Base-by-base conservation (phyloP, 2,797 vertebrate species). In the Acomys russatus region DNA sequence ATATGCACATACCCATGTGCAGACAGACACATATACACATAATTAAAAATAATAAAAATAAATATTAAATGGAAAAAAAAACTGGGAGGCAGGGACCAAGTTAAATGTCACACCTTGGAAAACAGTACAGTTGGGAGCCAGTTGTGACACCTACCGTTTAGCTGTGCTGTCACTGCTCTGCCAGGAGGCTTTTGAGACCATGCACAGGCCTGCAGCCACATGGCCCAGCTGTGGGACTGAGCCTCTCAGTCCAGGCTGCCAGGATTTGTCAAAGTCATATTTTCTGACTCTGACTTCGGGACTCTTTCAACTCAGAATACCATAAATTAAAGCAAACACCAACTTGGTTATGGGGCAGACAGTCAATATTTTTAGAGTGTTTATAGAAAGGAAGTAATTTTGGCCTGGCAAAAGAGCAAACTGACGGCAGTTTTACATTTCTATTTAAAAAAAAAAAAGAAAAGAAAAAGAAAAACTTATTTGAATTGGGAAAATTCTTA, bases 321-420 rank as follows among this genome's bases (percentile, higher is more conserved):
- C 97, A 95, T 97, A 97, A 97, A 97, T 97, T 97, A 97, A 98
- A 97, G 94, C 96, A 97, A 98, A 97, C 94, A 97, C 86, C 94
- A 95, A 96, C 97, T 97, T 97, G 97, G 97, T 98, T 97, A 97
- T 98, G 96, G 96, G 94, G 96, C 95, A 97, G 96, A 97, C 95
- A 97, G 97, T 97, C 97, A 97, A 97, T 98, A 97, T 98, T 98
- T 98, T 98, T 98, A 97, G 97, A 97, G 97, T 97, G 97, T 98
- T 98, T 98, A 97, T 97, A 95, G 97, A 98, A 97, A 97, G 97
- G 97, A 98, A 97, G 97, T 97, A 95, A 97, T 97, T 98, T 97
- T 97, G 97, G 96, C 97, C 97, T 97, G 97, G 97, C 96, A 96
- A 94, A 97, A 80, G 91, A 97, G 96, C 94, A 92, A 95, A 88